phyloP scores from a whole-genome alignment of 2,797 vertebrate species.

The Sebastes itinus region DNA sequence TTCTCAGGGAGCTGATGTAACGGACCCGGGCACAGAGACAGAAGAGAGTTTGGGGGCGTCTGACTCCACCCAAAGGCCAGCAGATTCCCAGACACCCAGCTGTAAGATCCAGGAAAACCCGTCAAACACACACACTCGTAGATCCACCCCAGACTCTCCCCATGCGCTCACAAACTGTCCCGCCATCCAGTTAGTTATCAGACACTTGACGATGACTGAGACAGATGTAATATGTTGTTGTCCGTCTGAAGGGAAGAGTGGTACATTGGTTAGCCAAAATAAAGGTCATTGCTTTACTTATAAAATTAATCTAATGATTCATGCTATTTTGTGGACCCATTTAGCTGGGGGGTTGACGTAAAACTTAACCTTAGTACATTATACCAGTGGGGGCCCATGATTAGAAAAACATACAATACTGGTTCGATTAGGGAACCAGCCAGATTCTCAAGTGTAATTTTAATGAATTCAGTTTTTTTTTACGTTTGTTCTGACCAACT shows the following conservation, averaged over 20 bases:
- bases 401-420: neutral
- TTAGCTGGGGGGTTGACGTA: accelerated
- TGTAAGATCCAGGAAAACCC: constrained; percentile 83
- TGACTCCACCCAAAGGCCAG: constrained; percentile 91
- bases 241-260: constrained; percentile 33
- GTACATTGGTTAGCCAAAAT: neutral
- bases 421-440: neutral
- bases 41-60: constrained; percentile 94
- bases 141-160: constrained; percentile 40
- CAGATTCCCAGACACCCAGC: constrained; percentile 90
- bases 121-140: constrained; percentile 20
- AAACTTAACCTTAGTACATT: neutral
- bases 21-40: constrained; percentile 94
- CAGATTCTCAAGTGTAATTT: neutral
- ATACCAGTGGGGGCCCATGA: neutral
- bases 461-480: neutral
- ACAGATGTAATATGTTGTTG: constrained; percentile 59
- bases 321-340: neutral
- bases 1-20: constrained; percentile 90
- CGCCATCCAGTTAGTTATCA: constrained; percentile 54
- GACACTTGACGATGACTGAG: constrained; percentile 35
- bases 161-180: constrained; percentile 38
- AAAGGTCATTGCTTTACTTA: neutral
- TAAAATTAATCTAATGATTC: neutral
- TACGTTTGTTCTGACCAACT: too few relatives aligned